Evolutionary conservation across 2,888 invertebrate genomes (phyloP), one percentile per base, ranked within the genome.

Genomic region (Aphidoletes aphidimyza): DNA sequence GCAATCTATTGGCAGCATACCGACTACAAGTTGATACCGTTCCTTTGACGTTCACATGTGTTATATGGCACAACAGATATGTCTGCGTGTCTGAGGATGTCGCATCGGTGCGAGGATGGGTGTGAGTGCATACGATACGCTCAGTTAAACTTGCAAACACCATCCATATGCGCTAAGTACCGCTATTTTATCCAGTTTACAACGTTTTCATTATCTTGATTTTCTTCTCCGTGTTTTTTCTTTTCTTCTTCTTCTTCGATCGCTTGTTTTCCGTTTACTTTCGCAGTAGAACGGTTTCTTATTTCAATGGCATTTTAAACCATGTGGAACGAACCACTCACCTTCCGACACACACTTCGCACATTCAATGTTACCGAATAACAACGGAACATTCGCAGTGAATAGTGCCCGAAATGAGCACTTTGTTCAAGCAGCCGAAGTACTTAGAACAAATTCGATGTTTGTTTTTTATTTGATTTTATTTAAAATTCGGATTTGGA

Each of bases 51-150:
- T 69, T 69, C 69, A 69, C 69, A 69, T 69, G 69, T 69, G 69
- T 69, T 54, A n/a, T 30, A 69, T 69, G 30, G 9, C 14, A 14
- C 9, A 14, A 1, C 11, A 30, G 14, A n/a, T 5, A 54, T 69
- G 17, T 69, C 0, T 34, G 34, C 17, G 14, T 6, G 5, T 22
- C n/a, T n/a, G n/a, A n/a, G n/a, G n/a, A 54, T 54, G 26, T n/a
- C 30, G 69, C 30, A 69, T 30, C 69, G 54, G 6, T 17, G 9
- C 6, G 14, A 69, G 1, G 17, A 69, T 69, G 69, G 69, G 69
- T 69, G 69, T 69, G 69, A 69, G 69, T 69, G 30, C 69, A 69
- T 34, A 69, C 69, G 69, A 69, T 69, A 69, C 30, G 69, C 69
- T 69, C 30, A 69, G 69, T 69, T 69, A 69, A 69, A 69, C 69